Base-by-base conservation (phyloP, 35 echinoderm and acorn worm genomes). In the Ophioderma brevispina region DNA sequence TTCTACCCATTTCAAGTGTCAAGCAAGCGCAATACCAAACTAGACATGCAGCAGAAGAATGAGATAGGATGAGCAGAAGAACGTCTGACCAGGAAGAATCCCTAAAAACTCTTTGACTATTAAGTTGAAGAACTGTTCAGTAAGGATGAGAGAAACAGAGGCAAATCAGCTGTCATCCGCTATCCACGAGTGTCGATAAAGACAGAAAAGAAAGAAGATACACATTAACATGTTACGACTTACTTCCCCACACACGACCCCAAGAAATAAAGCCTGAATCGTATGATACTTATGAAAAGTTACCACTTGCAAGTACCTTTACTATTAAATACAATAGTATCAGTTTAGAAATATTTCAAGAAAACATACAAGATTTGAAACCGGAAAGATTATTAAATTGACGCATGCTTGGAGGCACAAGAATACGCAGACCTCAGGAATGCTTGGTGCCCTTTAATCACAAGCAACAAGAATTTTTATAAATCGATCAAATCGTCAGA, bases 371-470 rank as follows among this genome's bases (percentile, higher is more conserved):
- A 32, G 64, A 43, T 0, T 92, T 78, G 89, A 86, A 92, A 89
- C 75, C 32, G 21, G 39, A 33, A n/a, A 38, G 50, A 3, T 82
- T 64, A 82, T 11, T 17, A 82, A 25, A 32, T 95, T 63, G 89
- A 95, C 70, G 78, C n/a, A 95, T n/a, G 90, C 90, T 76, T 38
- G 42, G 85, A 92, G 35, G 40, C 78, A 50, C 21, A 75, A 55
- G 38, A 91, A 49, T 52, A 82, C 41, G 82, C 56, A 31, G 39
- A 37, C 37, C 78, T 81, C 0, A 78, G 92, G 63, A 89, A 92
- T 92, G 89, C 89, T 88, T 92, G 89, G 94, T 80, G 41, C 77
- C 50, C 80, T 90, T 8, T 76, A 78, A 76, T 86, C 91, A 40
- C 35, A 91, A 78, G 56, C 1, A 95, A 82, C 34, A 85, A 50